A percentile compares a stretch with the other conserved stretches of the same genome.
phyloP scores from a whole-genome alignment of 2,888 invertebrate species.

The Apantesis nais region DNA sequence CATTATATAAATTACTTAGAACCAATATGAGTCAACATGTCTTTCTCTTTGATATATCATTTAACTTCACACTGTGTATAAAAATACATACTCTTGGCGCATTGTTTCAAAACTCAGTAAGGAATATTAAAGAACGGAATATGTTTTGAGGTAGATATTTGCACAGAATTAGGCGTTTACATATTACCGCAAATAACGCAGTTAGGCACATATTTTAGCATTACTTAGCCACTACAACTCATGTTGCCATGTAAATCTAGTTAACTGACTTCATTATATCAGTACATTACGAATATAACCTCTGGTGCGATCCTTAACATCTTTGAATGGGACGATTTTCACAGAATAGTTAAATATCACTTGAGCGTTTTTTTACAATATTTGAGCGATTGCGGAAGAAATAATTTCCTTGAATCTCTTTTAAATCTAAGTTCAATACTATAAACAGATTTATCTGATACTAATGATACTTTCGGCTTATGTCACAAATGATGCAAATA shows the following conservation, averaged over 20 bases:
- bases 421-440: background rate
- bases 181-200: conserved; percentile 36
- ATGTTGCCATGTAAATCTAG: conserved; percentile 17
- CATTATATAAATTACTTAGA: conserved; percentile 26
- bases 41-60: conserved; percentile 23
- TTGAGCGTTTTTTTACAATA: background rate
- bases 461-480: background rate
- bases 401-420: background rate
- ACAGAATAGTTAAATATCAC: background rate
- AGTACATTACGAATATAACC: background rate
- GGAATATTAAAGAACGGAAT: conserved; percentile 36
- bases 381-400: background rate
- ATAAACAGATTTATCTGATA: background rate
- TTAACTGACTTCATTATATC: background rate
- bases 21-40: conserved; percentile 42
- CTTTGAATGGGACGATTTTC: background rate
- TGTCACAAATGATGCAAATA: background rate
- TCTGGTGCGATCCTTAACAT: background rate
- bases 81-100: conserved; percentile 36
- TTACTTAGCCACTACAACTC: conserved; percentile 21
- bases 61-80: conserved; percentile 36
- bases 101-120: conserved; percentile 25
- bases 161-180: conserved; percentile 30
- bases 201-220: conserved; percentile 40
- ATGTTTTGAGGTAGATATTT: conserved; percentile 47